phyloP scores from a whole-genome alignment of 2,113 vertebrate species.

The Ceyx melanurus region DNA sequence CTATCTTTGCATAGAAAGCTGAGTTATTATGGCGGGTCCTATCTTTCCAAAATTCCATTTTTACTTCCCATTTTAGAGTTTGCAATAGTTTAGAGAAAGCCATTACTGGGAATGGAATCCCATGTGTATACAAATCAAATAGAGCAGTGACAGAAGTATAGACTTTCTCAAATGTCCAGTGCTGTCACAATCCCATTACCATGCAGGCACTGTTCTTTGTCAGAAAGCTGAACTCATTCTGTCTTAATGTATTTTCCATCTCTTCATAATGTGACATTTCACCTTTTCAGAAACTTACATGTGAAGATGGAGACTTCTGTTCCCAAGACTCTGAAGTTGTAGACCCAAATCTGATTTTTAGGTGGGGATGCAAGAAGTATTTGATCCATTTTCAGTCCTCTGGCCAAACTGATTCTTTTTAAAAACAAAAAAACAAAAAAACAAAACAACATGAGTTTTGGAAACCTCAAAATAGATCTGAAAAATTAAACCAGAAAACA shows the following conservation, averaged over 20 bases:
- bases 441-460: background rate
- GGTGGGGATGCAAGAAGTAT: background rate
- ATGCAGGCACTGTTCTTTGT: slow-evolving; percentile 16
- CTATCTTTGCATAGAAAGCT: background rate
- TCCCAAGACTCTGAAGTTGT: background rate
- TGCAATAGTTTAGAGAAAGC: background rate
- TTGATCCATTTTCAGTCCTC: background rate
- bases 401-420: background rate
- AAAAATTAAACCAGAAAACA: slow-evolving; percentile 9
- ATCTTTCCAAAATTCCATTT: background rate
- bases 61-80: background rate
- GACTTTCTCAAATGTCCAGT: background rate
- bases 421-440: background rate
- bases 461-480: background rate
- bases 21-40: background rate
- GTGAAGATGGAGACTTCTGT: background rate
- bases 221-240: slow-evolving; percentile 45
- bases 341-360: background rate
- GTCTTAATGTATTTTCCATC: slow-evolving; percentile 56
- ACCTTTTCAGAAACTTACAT: slow-evolving; percentile 35
- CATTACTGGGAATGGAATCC: background rate
- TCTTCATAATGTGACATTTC: slow-evolving; percentile 31
- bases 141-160: background rate
- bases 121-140: background rate
- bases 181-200: slow-evolving; percentile 40